Percentiles rank a stretch among this genome's conserved stretches.
Conservation (phyloP, 2,888 invertebrate genomes). For the Coelinius sp. region DNA sequence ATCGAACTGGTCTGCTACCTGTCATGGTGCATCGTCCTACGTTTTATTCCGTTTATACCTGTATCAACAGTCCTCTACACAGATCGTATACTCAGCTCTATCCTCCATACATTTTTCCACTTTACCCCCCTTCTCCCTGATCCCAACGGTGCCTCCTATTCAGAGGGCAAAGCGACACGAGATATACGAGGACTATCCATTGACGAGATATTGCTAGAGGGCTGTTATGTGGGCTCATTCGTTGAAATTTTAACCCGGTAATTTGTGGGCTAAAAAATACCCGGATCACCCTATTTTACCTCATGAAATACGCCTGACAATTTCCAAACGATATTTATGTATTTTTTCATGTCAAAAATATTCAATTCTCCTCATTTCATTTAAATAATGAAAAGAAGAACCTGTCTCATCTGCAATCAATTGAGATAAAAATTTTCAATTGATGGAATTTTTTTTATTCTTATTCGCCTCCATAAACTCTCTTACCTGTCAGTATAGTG, state of each 20-base stretch:
- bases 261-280: neutral
- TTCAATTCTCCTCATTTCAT: too few relatives aligned
- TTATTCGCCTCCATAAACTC: neutral
- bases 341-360: neutral
- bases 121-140: neutral
- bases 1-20: constrained; percentile 27
- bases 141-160: too few relatives aligned
- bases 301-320: constrained; percentile 22
- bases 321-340: neutral
- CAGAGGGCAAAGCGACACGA: constrained; percentile 17
- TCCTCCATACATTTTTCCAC: constrained; percentile 11
- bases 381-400: too few relatives aligned
- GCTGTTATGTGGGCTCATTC: neutral
- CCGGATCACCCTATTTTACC: neutral
- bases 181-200: constrained; percentile 11
- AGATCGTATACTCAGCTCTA: constrained; percentile 20
- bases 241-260: constrained; percentile 19
- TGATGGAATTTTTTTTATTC: neutral
- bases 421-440: neutral
- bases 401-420: too few relatives aligned
- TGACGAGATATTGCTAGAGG: neutral
- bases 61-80: constrained; percentile 22
- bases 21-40: constrained; percentile 33
- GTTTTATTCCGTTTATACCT: constrained; percentile 18
- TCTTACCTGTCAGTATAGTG: neutral